phyloP scores from a whole-genome alignment of 2,797 vertebrate species.

The Sarcoramphus papa region DNA sequence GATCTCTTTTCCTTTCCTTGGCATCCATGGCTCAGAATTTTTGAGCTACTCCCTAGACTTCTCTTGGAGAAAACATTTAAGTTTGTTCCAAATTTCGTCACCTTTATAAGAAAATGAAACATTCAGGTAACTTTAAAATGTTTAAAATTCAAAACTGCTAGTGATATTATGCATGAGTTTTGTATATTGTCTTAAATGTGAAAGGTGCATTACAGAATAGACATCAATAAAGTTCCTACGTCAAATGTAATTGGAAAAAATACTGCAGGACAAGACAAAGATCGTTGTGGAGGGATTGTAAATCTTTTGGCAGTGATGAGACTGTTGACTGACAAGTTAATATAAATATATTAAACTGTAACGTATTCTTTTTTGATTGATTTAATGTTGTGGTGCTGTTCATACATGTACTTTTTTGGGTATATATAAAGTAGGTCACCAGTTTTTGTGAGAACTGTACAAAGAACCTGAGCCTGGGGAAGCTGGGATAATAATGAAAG shows the following conservation, averaged over 20 bases:
- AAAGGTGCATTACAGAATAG: background rate
- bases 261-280: background rate
- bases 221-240: background rate
- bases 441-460: background rate
- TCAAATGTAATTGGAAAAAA: background rate
- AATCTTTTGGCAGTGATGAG: background rate
- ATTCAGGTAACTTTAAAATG: background rate
- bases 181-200: background rate
- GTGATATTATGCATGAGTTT: background rate
- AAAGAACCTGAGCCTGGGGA: background rate
- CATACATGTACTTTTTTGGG: background rate
- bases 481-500: background rate
- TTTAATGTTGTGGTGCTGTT: background rate
- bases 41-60: background rate
- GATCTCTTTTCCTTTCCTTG: background rate
- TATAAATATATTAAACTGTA: background rate
- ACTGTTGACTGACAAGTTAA: background rate
- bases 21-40: background rate
- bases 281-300: fast-evolving
- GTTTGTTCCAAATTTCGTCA: background rate
- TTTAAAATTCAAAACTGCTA: background rate
- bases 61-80: background rate
- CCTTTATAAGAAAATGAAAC: background rate
- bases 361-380: background rate
- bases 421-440: background rate